These are phyloP conservation scores for Colossoma macropomum DNA, from an alignment of 2,113 vertebrate genomes.

Conservation along the genomic window DNA sequence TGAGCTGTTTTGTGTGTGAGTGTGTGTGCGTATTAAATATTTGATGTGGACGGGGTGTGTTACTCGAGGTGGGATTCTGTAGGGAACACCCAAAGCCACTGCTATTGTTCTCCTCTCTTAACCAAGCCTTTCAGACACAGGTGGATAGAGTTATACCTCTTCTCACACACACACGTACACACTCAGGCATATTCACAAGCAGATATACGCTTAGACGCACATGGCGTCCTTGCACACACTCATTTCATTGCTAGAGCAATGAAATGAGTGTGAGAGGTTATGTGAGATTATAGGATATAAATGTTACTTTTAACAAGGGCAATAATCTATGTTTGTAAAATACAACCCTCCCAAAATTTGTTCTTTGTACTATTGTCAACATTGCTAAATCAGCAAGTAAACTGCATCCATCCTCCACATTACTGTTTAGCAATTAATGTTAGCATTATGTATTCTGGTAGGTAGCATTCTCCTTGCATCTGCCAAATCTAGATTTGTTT, in stretches of 20 bases:
- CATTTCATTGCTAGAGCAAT: too few species aligned
- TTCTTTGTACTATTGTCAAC: too few species aligned
- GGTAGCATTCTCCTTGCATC: too few species aligned
- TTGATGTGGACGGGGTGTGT: conserved; percentile 27
- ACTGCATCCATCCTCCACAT: too few species aligned
- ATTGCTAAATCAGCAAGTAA: too few species aligned
- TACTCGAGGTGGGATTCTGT: conserved; percentile 19
- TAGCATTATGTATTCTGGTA: too few species aligned
- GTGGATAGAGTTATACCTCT: conserved; percentile 22
- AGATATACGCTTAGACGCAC: neutral
- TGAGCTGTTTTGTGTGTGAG: conserved; percentile 24
- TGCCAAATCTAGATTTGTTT: too few species aligned
- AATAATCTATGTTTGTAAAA: too few species aligned
- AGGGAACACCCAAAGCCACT: conserved; percentile 24
- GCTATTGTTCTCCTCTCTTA: conserved; percentile 41
- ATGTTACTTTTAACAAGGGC: too few species aligned
- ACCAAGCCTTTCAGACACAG: conserved; percentile 3
- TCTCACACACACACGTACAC: neutral
- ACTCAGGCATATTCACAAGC: neutral
- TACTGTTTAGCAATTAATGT: too few species aligned
- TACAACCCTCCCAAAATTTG: too few species aligned
- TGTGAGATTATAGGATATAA: too few species aligned
- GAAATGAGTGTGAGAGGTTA: neutral
- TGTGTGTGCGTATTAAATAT: conserved; percentile 19
- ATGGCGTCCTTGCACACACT: neutral